Evolutionary conservation across 2,888 invertebrate species (phyloP).

Genomic region (Synergus laeviventris): DNA sequence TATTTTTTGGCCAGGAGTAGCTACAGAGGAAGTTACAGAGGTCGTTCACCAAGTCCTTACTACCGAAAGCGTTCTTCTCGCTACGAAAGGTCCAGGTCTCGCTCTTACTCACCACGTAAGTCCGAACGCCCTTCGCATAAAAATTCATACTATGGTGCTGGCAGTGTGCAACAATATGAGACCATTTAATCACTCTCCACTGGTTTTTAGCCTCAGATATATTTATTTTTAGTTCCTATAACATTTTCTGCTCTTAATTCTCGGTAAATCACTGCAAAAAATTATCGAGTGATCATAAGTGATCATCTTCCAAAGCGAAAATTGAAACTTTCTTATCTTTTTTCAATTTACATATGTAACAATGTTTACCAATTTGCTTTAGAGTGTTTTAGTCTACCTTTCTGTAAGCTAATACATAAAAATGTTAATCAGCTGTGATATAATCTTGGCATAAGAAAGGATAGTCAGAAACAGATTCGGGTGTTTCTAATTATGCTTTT

Average conservation of each 20-base stretch:
- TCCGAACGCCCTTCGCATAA: conserved; percentile 70
- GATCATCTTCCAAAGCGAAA: not conserved
- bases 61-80: conserved; percentile 82
- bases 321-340: not conserved
- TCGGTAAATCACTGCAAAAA: not conserved
- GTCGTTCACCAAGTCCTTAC: conserved; percentile 85
- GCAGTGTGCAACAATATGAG: conserved; percentile 67
- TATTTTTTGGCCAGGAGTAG: conserved; percentile 76
- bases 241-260: not conserved
- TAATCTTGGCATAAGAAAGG: not conserved
- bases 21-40: conserved; percentile 78
- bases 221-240: not conserved
- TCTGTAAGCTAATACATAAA: not conserved
- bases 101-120: conserved; percentile 90
- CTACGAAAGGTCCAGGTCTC: conserved; percentile 86
- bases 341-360: not conserved
- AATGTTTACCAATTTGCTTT: not conserved
- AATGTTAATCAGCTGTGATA: not conserved
- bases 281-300: not conserved
- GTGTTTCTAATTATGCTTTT: not conserved
- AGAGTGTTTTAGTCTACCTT: not conserved
- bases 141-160: conserved; percentile 62
- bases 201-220: not conserved
- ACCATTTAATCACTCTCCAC: conserved; percentile 46
- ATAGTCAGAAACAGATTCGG: not conserved